Evolutionary conservation across 35 echinoderm and acorn worm species (phyloP).

Genomic region (Anneissia japonica): DNA sequence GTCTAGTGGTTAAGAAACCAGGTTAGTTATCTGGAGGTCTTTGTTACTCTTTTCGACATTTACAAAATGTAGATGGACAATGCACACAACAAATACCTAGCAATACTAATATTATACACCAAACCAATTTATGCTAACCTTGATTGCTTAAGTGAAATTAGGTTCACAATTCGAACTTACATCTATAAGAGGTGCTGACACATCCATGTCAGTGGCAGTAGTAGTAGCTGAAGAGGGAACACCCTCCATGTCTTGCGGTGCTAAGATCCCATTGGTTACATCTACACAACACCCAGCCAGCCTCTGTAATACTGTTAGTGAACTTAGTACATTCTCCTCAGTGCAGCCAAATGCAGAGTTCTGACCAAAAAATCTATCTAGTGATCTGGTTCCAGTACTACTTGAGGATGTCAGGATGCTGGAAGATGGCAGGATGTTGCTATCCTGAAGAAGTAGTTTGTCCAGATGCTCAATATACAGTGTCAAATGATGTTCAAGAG

Average conservation of each 20-base stretch:
- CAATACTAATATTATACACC: too few relatives aligned
- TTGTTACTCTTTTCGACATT: too few relatives aligned
- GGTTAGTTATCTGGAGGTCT: too few relatives aligned
- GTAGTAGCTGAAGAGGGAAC: conserved; percentile 13
- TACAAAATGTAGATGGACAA: too few relatives aligned
- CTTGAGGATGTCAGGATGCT: conserved; percentile 4
- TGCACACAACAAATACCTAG: too few relatives aligned
- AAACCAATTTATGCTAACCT: too few relatives aligned
- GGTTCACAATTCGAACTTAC: conserved; percentile 27
- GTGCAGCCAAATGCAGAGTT: not conserved
- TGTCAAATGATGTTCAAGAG: conserved; percentile 41
- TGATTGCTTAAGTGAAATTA: too few relatives aligned
- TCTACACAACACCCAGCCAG: conserved; percentile 29
- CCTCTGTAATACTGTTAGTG: conserved; percentile 24
- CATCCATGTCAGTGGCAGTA: conserved; percentile 66
- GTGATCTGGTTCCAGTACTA: not conserved
- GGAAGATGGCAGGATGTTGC: conserved; percentile 25
- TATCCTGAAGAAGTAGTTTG: not conserved
- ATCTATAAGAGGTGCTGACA: conserved; percentile 84
- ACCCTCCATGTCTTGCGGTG: not conserved
- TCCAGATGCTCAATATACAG: conserved; percentile 29
- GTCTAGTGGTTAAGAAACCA: too few relatives aligned
- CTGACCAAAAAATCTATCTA: not conserved
- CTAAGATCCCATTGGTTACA: conserved; percentile 18
- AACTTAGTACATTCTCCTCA: conserved; percentile 8